These are phyloP conservation scores for Uromys caudimaculatus DNA, from an alignment of 2,797 vertebrate species.

Conservation along the genomic window DNA sequence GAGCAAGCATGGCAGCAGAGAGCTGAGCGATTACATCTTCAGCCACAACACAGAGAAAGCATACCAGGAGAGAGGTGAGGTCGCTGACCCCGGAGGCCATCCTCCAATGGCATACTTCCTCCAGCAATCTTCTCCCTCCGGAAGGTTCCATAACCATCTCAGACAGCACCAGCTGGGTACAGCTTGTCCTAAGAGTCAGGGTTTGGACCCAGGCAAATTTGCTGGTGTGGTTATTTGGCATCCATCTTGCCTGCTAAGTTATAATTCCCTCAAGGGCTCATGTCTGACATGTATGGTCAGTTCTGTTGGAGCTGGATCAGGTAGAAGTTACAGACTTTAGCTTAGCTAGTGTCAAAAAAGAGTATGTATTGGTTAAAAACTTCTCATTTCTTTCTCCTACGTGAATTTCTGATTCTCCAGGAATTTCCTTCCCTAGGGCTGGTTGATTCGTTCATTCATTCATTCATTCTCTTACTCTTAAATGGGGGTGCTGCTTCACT, in stretches of 20 bases:
- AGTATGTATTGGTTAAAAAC: constrained; percentile 30
- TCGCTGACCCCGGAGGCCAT: neutral
- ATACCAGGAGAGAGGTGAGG: neutral
- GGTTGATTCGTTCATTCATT: neutral
- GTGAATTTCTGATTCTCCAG: neutral
- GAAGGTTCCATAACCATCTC: neutral
- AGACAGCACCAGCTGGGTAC: neutral
- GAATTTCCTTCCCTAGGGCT: neutral
- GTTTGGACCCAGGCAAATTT: neutral
- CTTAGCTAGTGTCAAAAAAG: constrained; percentile 37
- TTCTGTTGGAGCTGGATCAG: no score
- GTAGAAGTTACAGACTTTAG: constrained; percentile 2
- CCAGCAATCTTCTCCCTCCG: neutral
- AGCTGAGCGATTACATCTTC: neutral
- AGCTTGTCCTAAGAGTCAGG: neutral
- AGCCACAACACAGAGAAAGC: neutral
- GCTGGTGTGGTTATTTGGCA: neutral
- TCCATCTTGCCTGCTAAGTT: neutral
- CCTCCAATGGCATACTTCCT: neutral
- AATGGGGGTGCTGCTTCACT: neutral
- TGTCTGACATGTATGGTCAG: neutral
- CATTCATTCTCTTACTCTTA: neutral
- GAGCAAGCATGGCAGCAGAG: neutral
- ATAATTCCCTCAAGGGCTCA: neutral
- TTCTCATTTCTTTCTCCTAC: neutral